These are phyloP conservation scores for Chrosomus eos DNA, from an alignment of 2,797 vertebrate genomes.

Conservation along the genomic window DNA sequence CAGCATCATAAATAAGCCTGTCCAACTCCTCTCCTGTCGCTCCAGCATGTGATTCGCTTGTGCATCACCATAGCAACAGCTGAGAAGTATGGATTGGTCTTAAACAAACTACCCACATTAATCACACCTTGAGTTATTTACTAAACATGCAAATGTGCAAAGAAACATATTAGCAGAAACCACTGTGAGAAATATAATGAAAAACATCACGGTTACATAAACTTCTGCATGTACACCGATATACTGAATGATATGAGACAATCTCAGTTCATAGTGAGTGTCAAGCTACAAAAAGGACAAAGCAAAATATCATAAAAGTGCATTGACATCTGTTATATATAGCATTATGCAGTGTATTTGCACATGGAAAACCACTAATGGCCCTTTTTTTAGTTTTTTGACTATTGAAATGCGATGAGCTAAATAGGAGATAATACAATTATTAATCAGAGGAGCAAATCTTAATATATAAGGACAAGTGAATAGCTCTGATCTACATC, in stretches of 20 bases:
- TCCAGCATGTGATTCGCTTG: neutral
- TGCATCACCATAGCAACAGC: neutral
- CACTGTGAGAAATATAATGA: neutral
- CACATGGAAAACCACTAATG: neutral
- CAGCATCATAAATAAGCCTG: neutral
- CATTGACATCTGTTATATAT: neutral
- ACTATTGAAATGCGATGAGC: neutral
- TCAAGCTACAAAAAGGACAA: neutral
- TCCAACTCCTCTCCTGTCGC: neutral
- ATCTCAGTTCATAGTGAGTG: neutral
- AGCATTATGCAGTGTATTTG: neutral
- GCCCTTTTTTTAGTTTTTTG: neutral
- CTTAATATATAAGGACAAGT: neutral
- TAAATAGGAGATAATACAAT: neutral
- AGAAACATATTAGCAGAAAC: neutral
- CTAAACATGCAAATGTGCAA: constrained; percentile 28
- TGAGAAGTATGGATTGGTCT: neutral
- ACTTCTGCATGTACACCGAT: neutral
- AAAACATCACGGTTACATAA: neutral
- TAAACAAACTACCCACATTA: constrained; percentile 24
- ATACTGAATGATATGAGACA: neutral
- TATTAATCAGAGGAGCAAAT: neutral
- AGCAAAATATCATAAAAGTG: neutral
- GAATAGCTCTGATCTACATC: neutral
- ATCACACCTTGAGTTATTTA: constrained; percentile 33